Conservation (phyloP, 1,140 invertebrate genomes). For the Neodiprion lecontei region DNA sequence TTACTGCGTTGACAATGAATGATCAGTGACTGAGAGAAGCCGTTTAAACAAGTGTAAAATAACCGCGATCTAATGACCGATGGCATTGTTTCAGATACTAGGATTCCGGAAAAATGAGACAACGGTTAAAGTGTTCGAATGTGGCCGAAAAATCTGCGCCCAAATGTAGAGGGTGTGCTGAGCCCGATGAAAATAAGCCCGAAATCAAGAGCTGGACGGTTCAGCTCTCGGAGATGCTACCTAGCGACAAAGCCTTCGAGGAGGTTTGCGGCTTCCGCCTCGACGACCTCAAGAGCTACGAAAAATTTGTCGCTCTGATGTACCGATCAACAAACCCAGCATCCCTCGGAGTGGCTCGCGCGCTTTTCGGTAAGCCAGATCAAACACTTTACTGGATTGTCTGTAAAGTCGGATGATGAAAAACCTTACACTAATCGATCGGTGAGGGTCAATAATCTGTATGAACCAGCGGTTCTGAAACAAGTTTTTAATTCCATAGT, state of each 20-base stretch:
- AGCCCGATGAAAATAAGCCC: background rate
- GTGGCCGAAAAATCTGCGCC: background rate
- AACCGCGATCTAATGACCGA: no score
- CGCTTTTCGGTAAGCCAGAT: constrained; percentile 75
- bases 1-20: no score
- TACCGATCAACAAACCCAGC: constrained; percentile 76
- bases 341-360: constrained; percentile 76
- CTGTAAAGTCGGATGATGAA: constrained; percentile 32
- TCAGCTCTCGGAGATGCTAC: background rate
- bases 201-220: background rate
- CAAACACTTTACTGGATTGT: constrained; percentile 12
- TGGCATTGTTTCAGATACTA: constrained; percentile 8
- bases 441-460: constrained; percentile 18
- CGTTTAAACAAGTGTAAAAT: no score
- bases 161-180: background rate
- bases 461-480: constrained; percentile 31
- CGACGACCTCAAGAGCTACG: constrained; percentile 39
- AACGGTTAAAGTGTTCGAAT: background rate
- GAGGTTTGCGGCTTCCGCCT: constrained; percentile 37
- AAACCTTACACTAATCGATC: constrained; percentile 12
- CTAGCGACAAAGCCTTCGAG: constrained; percentile 29
- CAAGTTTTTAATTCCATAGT: constrained; percentile 30
- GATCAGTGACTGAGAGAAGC: no score
- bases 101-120: constrained; percentile 24
- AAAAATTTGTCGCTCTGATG: constrained; percentile 64